Evolutionary conservation across 2,113 vertebrate species (phyloP), one percentile per base, ranked within the genome.

Genomic region (Erythrocercus mccallii): DNA sequence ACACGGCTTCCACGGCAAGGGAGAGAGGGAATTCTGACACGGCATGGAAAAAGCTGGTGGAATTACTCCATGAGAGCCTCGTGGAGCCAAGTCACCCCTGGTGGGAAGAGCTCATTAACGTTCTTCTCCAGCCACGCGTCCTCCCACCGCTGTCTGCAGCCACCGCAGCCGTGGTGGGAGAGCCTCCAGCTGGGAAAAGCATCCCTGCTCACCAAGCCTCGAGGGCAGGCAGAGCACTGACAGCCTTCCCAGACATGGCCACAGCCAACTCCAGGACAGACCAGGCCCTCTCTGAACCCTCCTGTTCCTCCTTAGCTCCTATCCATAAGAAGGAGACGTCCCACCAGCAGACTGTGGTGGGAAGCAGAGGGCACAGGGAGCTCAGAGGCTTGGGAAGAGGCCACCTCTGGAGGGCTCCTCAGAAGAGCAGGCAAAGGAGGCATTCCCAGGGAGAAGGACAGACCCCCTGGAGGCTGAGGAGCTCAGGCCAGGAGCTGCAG

Each of bases 291-390:
- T 53, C 80, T 3, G 16, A 73, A 25, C 35, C 11, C 64, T 25
- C 28, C 70, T n/a, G 47, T 0, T 66, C 51, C 69, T 61, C 42
- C 62, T 71, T 4, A 40, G 54, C 45, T 93, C 54, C 19, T 7
- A 0, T 1, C 54, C 3, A 0, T 0, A 0, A 16, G 56, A 23
- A 57, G 53, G 18, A 30, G 54, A 7, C 66, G 40, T 60, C 57
- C n/a, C 57, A 58, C 24, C 57, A 71, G 7, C 37, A 30, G 60
- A 15, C 10, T 5, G 38, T 0, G 5, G 22, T 3, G 27, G 31
- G 30, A 25, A 91, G 54, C 21, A 66, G 53, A 86, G 50, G 60
- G 48, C 30, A 37, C 21, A 9, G 44, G 16, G 69, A 35, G 74
- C 54, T 48, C 0, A 0, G 47, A 70, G 25, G 28, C 5, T 9